Evolutionary conservation across 2,888 invertebrate genomes (phyloP), one percentile per base, ranked within the genome.

Genomic region (Biston betularia): DNA sequence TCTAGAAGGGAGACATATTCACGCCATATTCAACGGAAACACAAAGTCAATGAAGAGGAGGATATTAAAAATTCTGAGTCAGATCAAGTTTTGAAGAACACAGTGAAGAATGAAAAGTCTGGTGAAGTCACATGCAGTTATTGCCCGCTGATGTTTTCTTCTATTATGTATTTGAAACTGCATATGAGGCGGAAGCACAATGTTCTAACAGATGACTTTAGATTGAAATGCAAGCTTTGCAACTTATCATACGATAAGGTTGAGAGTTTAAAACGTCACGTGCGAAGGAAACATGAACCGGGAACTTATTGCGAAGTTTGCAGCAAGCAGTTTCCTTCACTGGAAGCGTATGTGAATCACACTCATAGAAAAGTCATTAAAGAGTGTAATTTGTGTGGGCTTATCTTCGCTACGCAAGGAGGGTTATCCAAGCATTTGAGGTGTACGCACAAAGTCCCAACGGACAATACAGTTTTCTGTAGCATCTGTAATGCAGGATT

Each of bases 181-280:
- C 93, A 93, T 54, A 90, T 93, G 92, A 83, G 91, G 64, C 74
- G 93, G 35, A 92, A 90, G 58, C 93, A 93, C 69, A 92, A 92
- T 40, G 90, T 88, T 0, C 73, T 90, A 38, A 83, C 80, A 59
- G 89, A 92, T 5, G 82, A 90, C 58, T 93, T 91, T 63, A 81
- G 87, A 69, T 78, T 92, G 49, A 92, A 92, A 72, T 93, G 93
- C 72, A 85, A 84, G 56, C 87, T 92, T 64, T 93, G 93, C 68
- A 88, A 89, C 66, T 76, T 93, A n/a, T 92, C 92, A 0, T 93
- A 93, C 52, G 86, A 92, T 65, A 93, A 91, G 75, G 84, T 91
- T n/a, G 92, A 92, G 59, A 93, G 93, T 70, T 78, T 93, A 1
- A 92, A 92, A 71, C 78, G 92, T 6, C 93, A 93, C 70, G 83